Evolutionary conservation across 2,888 invertebrate genomes (phyloP), one percentile per base, ranked within the genome.

Genomic region (Merodon equestris): DNA sequence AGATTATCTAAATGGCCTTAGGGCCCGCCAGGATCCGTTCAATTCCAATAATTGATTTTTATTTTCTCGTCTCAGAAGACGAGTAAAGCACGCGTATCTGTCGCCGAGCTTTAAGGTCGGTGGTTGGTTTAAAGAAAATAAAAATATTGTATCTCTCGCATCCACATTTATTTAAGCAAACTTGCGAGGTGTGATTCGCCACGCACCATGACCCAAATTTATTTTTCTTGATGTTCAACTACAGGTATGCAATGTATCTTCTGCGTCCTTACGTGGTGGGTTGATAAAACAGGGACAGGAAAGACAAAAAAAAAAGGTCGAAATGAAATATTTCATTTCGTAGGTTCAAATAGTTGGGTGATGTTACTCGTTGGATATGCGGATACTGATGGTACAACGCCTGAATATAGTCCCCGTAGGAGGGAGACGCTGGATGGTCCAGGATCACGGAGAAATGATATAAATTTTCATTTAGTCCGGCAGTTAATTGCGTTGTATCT

Each of bases 391-490:
- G 47, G 60, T 60, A 18, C n/a, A 36, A 36, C 36, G 36, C 5
- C 36, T 10, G 36, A 36, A 36, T 10, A 36, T 10, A 36, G 5
- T 36, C 7, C 36, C 36, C 7, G 36, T 9, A 36, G 36, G 10
- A 5, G n/a, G 14, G 14, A 9, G 10, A 10, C 36, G 36, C 36
- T 10, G 10, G 3, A 40, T 7, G 3, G 42, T 50, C 60, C 60
- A 47, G 56, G 51, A 64, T 64, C 74, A 75, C 75, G 75, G 38
- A 64, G 50, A 19, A 64, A 64, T 47, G 63, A 75, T 58, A 70
- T 70, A 70, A 75, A 75, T 75, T 75, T 70, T 64, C 70, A 75
- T 70, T 75, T 75, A 40, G 27, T 27, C 27, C 27, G 7, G 27
- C 27, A 27, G 27, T 27, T 27, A 27, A 27, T 27, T 27, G 27